These are phyloP conservation scores for Goniozus legneri DNA, from an alignment of 1,140 invertebrate species.

Conservation along the genomic window DNA sequence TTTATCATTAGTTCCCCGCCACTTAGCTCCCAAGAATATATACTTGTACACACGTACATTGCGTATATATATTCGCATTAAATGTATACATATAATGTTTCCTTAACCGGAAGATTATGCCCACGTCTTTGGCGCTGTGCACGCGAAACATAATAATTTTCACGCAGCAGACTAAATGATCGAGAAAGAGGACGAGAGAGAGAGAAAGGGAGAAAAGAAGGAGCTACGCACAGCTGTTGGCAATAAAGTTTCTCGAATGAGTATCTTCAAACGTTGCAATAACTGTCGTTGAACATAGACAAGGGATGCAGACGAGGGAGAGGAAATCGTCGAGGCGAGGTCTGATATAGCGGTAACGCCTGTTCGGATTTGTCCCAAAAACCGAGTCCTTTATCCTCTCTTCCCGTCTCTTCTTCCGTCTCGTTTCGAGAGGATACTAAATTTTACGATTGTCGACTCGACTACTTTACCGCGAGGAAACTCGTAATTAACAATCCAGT, in stretches of 20 bases:
- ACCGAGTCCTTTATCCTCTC: no score
- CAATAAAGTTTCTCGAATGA: constrained; percentile 45
- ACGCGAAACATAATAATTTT: constrained; percentile 32
- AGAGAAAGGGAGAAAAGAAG: no score
- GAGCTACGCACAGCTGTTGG: constrained; percentile 43
- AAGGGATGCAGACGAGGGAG: no score
- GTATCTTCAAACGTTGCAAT: constrained; percentile 39
- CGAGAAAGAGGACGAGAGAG: constrained; percentile 21
- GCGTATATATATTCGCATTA: neutral
- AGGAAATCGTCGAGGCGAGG: constrained; percentile 29
- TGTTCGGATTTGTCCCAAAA: constrained; percentile 32
- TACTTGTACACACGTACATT: constrained; percentile 10
- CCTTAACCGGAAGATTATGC: constrained; percentile 22
- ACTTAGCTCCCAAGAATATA: constrained; percentile 33
- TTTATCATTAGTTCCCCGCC: constrained; percentile 48
- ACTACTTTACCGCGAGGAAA: no score
- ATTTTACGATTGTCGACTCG: no score
- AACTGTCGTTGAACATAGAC: no score
- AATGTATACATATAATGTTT: neutral
- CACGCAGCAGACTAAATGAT: constrained; percentile 22
- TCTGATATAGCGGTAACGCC: constrained; percentile 34
- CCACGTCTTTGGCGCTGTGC: constrained; percentile 13
- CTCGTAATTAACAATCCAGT: no score
- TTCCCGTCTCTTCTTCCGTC: no score
- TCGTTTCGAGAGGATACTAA: no score